Conservation (phyloP, 2,888 invertebrate genomes). For the Amphipyra berbera region DNA sequence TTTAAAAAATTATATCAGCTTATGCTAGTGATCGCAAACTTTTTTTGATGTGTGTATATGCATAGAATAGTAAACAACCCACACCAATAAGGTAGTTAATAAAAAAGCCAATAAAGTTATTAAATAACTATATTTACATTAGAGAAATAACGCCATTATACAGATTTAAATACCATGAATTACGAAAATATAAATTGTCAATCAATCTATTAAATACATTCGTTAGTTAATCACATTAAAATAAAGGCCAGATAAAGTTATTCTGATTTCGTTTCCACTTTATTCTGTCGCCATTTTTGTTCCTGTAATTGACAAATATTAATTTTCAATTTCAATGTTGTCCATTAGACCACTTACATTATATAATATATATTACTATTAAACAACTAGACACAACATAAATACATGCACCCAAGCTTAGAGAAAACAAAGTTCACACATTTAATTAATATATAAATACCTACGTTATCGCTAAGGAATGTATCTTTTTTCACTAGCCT, state of each 20-base stretch:
- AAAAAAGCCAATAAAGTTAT: slow-evolving; percentile 58
- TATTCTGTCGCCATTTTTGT: slow-evolving; percentile 87
- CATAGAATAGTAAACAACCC: background rate
- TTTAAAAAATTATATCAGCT: no score
- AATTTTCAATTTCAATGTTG: slow-evolving; percentile 32
- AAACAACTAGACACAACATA: slow-evolving; percentile 2
- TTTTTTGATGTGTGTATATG: no score
- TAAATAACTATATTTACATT: slow-evolving; percentile 79
- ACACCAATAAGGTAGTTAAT: slow-evolving; percentile 45
- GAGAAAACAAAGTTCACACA: slow-evolving; percentile 8
- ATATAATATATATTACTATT: background rate
- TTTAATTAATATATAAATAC: no score
- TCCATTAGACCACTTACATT: slow-evolving; percentile 10
- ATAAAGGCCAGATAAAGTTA: slow-evolving; percentile 63
- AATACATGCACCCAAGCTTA: slow-evolving; percentile 32
- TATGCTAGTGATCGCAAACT: no score
- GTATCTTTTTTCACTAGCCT: background rate
- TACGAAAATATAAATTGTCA: slow-evolving; percentile 74
- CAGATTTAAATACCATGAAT: slow-evolving; percentile 70
- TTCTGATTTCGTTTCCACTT: slow-evolving; percentile 81
- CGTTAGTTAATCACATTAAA: slow-evolving; percentile 56
- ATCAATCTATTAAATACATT: slow-evolving; percentile 58
- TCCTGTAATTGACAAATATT: slow-evolving; percentile 79
- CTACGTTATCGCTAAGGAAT: background rate
- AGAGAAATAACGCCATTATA: slow-evolving; percentile 74